Conservation (phyloP, 2,888 invertebrate species). For the Neoitamus cyanurus region DNA sequence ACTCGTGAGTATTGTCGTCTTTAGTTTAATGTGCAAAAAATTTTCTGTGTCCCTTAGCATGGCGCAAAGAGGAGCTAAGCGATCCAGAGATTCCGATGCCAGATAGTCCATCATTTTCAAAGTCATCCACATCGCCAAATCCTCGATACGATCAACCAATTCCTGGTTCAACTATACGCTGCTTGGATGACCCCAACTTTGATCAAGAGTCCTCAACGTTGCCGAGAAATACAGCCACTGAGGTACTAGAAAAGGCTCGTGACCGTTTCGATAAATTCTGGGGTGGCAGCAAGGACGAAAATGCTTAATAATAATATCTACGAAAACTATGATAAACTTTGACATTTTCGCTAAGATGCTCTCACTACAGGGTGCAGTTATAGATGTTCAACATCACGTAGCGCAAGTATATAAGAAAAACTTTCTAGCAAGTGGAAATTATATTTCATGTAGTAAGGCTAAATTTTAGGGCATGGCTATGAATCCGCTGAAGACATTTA, state of each 20-base stretch:
- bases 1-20: background rate
- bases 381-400: slow-evolving; percentile 1
- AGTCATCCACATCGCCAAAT: slow-evolving; percentile 50
- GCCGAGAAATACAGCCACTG: slow-evolving; percentile 68
- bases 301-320: slow-evolving; percentile 58
- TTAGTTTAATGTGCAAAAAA: background rate
- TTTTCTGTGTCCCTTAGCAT: slow-evolving; percentile 55
- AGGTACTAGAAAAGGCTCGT: slow-evolving; percentile 83
- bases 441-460: slow-evolving; percentile 1
- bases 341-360: slow-evolving; percentile 11
- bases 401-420: slow-evolving; percentile 5
- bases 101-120: slow-evolving; percentile 52
- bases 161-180: slow-evolving; percentile 68
- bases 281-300: slow-evolving; percentile 77
- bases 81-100: slow-evolving; percentile 53
- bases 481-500: slow-evolving; percentile 1
- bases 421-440: background rate
- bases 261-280: slow-evolving; percentile 87
- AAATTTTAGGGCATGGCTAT: background rate
- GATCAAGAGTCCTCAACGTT: slow-evolving; percentile 57
- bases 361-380: slow-evolving; percentile 35
- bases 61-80: slow-evolving; percentile 56
- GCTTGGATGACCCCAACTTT: slow-evolving; percentile 70
- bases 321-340: background rate
- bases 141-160: slow-evolving; percentile 62